Base-by-base conservation (phyloP, 2,113 vertebrate species). In the Psettodes erumei region DNA sequence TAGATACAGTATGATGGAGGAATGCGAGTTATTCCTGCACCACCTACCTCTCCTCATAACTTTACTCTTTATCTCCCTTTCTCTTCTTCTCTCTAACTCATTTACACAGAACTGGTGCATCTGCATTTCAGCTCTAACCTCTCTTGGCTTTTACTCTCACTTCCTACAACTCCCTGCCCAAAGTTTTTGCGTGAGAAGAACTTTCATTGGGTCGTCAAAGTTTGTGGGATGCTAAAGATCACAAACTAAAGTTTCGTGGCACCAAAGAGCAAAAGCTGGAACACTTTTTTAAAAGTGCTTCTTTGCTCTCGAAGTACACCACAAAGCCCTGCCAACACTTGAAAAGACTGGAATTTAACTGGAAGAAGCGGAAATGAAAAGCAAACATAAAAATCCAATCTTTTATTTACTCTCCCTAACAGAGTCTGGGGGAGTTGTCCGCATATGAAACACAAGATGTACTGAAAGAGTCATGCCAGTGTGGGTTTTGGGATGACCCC, bases 21-120 rank as follows among this genome's bases (percentile, higher is more conserved):
- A 88, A 89, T 91, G 77, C 0, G 4, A 84, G 87, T 71, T 71
- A 86, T 86, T 72, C 74, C 43, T 37, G 61, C 79, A 18, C 74
- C 71, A 9, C 69, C 67, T 43, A 45, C 53, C 8, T 42, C 28
- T 62, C 43, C 38, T 59, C 12, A n/a, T 54, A 25, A 50, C 67
- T 47, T 59, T 68, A 16, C 13, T 64, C 53, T 33, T n/a, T 71
- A 64, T 75, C 42, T 82, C 35, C 19, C 8, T 40, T 43, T 68
- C 33, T 27, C 62, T 50, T 27, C 8, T 58, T 43, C 8, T 0
- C 21, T n/a, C 51, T 59, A 23, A 38, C n/a, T 42, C 6, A 10
- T 68, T 82, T 30, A 50, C 18, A 27, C 1, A 32, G 5, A 78
- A 55, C 70, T 16, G 25, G 48, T 33, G 43, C 3, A 0, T 60